Conservation (phyloP, 2,888 invertebrate species). For the Danaus chrysippus region DNA sequence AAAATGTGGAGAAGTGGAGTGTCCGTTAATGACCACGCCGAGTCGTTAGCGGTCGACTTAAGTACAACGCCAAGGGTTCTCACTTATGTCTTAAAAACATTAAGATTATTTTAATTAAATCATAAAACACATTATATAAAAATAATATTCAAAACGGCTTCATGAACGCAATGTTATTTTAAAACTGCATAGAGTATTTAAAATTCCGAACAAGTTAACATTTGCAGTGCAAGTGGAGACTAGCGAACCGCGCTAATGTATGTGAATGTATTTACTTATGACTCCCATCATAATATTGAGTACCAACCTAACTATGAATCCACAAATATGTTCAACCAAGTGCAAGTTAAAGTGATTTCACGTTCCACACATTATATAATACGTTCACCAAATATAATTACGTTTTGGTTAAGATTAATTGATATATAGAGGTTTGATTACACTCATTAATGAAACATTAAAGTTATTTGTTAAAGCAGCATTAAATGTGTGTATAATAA, state of each 20-base stretch:
- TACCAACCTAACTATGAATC: slow-evolving; percentile 26
- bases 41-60: slow-evolving; percentile 54
- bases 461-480: too few relatives aligned
- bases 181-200: slow-evolving; percentile 4
- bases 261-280: slow-evolving; percentile 38
- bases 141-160: neutral
- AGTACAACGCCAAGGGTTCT: slow-evolving; percentile 52
- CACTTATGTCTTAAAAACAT: slow-evolving; percentile 35
- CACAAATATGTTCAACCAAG: slow-evolving; percentile 20
- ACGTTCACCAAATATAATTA: neutral
- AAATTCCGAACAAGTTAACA: slow-evolving; percentile 18
- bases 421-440: neutral
- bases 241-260: slow-evolving; percentile 47
- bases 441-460: too few relatives aligned
- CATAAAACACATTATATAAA: neutral
- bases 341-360: slow-evolving; percentile 27
- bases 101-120: neutral
- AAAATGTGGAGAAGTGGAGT: slow-evolving; percentile 42
- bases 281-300: slow-evolving; percentile 35
- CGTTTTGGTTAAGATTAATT: neutral
- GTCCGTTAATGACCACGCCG: slow-evolving; percentile 66
- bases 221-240: slow-evolving; percentile 23
- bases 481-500: too few relatives aligned
- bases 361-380: slow-evolving; percentile 16
- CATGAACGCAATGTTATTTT: neutral